Base-by-base conservation (phyloP, 2,113 vertebrate species). In the Neotoma lepida region DNA sequence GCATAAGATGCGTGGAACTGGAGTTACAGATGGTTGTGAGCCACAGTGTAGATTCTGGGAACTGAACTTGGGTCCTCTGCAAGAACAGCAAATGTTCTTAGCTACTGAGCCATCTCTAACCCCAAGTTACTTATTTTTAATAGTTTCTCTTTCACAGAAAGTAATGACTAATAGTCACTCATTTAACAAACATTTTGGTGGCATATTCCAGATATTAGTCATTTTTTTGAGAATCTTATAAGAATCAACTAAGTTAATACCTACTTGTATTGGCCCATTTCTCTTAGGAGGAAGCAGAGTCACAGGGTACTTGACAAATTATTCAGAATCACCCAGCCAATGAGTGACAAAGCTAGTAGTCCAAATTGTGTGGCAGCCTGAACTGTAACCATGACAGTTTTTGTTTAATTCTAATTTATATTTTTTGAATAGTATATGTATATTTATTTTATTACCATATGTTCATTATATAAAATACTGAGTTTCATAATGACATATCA, bases 91-190 rank as follows among this genome's bases (percentile, higher is more conserved):
- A 82, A 26, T 82, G 24, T 14, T 41, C 80, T 41, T 41, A 44
- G n/a, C 56, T 82, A 18, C 56, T 82, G n/a, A 46, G 41, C 73
- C 13, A 46, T 46, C 24, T 76, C 41, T 46, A 82, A 3, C 24
- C 24, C n/a, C 56, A 4, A 30, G 56, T 5, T 61, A 82, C n/a
- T 58, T 41, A 88, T n/a, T 84, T 39, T 15, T 9, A 78, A 49
- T 76, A 86, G 63, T 87, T 94, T 94, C 22, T 89, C 68, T 87
- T 85, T 84, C 56, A 39, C 18, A 84, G 61, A 96, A 94, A 82
- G 39, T 61, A 82, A 41, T 63, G 56, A 30, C 22, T 80, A 26
- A 84, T 88, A 73, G 26, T 86, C 39, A 46, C 95, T 51, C 63
- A 76, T 66, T 97, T 82, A 90, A 35, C 20, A 84, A 66, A n/a